phyloP scores from a whole-genome alignment of 92 coral and sea anemone species.

The Blastomussa wellsi region DNA sequence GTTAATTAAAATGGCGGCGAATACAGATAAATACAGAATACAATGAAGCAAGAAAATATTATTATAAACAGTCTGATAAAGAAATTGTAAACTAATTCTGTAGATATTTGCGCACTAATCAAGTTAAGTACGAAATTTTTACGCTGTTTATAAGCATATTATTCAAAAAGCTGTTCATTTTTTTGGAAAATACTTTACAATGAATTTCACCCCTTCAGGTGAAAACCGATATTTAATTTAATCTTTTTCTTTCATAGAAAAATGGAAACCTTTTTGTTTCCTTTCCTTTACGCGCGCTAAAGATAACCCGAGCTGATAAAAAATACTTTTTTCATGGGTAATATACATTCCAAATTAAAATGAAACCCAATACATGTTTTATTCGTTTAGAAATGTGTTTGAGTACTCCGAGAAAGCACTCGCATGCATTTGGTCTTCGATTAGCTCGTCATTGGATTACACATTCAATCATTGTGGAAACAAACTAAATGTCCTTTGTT shows the following conservation, averaged over 20 bases:
- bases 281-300: background rate
- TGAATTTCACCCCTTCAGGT: background rate
- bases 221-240: background rate
- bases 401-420: background rate
- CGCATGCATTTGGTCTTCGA: background rate
- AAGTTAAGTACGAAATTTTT: background rate
- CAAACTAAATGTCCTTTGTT: background rate
- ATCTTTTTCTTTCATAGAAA: background rate
- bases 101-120: background rate
- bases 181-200: background rate
- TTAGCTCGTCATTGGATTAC: background rate
- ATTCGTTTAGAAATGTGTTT: constrained; percentile 17
- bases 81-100: background rate
- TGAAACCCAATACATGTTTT: constrained; percentile 5
- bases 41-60: background rate
- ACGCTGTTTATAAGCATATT: background rate
- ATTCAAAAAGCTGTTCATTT: background rate
- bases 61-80: background rate
- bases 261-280: background rate
- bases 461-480: background rate
- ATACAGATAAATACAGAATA: background rate
- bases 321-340: background rate
- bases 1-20: constrained; percentile 7
- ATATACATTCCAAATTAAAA: constrained; percentile 9
- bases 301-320: constrained; percentile 16